Evolutionary conservation across 2,113 vertebrate genomes (phyloP).

Genomic region (Chaetops frenatus): DNA sequence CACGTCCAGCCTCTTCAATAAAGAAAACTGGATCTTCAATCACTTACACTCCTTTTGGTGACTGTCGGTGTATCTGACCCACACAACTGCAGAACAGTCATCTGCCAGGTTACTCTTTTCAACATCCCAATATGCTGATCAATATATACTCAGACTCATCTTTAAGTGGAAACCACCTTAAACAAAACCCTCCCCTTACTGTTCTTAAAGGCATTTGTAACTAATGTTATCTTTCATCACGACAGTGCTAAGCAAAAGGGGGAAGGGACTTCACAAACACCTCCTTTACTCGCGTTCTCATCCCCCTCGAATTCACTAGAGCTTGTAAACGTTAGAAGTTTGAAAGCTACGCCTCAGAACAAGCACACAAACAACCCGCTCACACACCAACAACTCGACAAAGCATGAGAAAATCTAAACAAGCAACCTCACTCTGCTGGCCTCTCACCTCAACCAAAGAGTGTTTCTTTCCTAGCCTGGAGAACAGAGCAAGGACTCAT

Average conservation of each 20-base stretch:
- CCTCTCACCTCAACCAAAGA: not conserved
- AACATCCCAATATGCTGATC: not conserved
- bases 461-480: not conserved
- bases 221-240: not conserved
- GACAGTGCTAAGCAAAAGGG: not conserved
- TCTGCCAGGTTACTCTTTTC: not conserved
- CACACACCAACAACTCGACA: rapidly evolving
- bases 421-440: not conserved
- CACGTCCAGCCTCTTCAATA: rapidly evolving
- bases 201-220: not conserved
- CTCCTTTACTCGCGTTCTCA: not conserved
- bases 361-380: not conserved
- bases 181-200: not conserved
- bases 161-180: not conserved
- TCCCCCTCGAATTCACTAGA: not conserved
- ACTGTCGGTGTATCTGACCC: not conserved
- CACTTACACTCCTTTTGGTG: not conserved
- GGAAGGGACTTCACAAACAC: not conserved
- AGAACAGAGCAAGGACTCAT: not conserved
- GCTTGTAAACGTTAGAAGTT: not conserved
- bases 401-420: not conserved
- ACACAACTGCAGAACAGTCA: not conserved
- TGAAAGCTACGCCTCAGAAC: not conserved
- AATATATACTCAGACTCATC: not conserved
- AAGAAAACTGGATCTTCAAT: not conserved